Conservation (phyloP, 2,113 vertebrate species). For the Psilopogon haemacephalus region DNA sequence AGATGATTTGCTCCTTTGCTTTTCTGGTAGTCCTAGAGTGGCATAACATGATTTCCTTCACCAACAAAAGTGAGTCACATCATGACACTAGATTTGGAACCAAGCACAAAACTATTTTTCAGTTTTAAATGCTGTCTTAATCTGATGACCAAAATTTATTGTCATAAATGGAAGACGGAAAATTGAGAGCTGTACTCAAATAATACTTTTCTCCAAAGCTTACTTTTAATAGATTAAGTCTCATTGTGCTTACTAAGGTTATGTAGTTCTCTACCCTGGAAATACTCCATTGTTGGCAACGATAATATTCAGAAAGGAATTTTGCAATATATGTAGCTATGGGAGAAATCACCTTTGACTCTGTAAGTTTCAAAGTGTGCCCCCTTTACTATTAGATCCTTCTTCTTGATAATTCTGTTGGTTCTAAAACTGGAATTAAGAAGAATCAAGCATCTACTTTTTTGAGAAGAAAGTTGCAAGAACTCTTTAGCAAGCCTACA, state of each 20-base stretch:
- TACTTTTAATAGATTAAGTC: neutral
- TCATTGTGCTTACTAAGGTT: neutral
- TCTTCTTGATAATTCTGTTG: neutral
- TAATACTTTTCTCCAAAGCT: neutral
- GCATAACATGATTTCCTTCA: neutral
- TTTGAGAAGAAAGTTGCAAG: neutral
- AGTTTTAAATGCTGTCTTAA: neutral
- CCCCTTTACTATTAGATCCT: neutral
- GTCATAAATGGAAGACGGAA: neutral
- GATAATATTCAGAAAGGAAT: neutral
- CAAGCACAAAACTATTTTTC: neutral
- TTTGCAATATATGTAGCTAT: neutral
- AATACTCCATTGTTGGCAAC: neutral
- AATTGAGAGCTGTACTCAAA: neutral
- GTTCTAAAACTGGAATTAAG: neutral
- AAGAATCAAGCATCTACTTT: neutral
- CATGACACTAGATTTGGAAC: neutral
- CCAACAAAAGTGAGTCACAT: neutral
- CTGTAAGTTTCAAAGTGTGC: neutral
- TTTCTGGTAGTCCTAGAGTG: neutral
- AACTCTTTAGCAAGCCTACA: conserved; percentile 8
- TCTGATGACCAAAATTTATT: neutral
- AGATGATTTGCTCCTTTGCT: neutral
- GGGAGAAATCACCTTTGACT: neutral
- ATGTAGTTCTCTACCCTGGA: neutral